Conservation (phyloP, 2,797 vertebrate species). For the Acropternis orthonyx region DNA sequence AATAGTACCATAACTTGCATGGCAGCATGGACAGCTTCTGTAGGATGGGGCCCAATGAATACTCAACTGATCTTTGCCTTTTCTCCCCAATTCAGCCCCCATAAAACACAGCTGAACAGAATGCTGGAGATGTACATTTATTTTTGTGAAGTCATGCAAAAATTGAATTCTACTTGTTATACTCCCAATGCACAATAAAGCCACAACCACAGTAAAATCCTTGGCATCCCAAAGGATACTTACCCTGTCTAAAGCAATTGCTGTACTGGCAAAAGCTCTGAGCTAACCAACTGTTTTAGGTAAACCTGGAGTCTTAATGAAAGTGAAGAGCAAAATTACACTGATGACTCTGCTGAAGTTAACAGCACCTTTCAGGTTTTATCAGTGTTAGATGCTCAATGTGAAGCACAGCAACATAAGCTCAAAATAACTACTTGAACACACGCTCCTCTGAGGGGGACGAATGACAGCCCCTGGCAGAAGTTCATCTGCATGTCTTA, state of each 20-base stretch:
- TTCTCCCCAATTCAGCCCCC: background rate
- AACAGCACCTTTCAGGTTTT: slow-evolving; percentile 2
- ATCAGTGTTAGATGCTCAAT: slow-evolving; percentile 19
- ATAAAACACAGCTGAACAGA: background rate
- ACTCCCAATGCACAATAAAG: slow-evolving; percentile 15
- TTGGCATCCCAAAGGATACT: slow-evolving; percentile 14
- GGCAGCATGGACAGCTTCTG: background rate
- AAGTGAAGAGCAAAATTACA: slow-evolving; percentile 19
- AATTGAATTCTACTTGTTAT: background rate
- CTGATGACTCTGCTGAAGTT: background rate
- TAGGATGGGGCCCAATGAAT: background rate
- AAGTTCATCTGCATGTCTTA: background rate
- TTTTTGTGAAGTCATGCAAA: slow-evolving; percentile 30
- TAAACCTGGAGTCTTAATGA: slow-evolving; percentile 1
- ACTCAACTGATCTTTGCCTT: background rate
- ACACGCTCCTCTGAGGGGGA: background rate
- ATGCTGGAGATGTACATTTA: background rate
- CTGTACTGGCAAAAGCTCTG: background rate
- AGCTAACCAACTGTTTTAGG: background rate
- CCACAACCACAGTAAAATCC: slow-evolving; percentile 50
- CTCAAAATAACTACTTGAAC: slow-evolving; percentile 5
- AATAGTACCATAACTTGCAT: background rate
- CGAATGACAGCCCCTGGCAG: background rate
- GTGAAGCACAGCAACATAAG: background rate
- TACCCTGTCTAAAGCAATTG: background rate